These are phyloP conservation scores for Nephotettix cincticeps DNA, from an alignment of 1,140 invertebrate genomes.

Conservation along the genomic window DNA sequence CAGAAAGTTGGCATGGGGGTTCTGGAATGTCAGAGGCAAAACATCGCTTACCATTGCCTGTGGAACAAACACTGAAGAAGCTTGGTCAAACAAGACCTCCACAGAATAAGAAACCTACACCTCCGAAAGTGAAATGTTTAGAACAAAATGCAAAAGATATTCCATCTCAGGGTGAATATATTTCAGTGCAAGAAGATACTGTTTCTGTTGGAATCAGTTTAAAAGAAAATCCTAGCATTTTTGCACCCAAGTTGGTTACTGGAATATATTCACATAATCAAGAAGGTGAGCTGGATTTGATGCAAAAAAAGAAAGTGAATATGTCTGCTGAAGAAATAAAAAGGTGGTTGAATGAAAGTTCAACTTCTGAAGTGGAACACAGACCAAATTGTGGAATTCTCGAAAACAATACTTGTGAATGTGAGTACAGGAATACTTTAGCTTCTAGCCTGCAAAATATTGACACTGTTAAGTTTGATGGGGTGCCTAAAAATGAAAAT, in stretches of 20 bases:
- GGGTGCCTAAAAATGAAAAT: not conserved
- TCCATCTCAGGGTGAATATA: not conserved
- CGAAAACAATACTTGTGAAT: constrained; percentile 37
- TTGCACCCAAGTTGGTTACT: too few species aligned
- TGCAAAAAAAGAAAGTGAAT: constrained; percentile 61
- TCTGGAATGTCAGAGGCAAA: constrained; percentile 30
- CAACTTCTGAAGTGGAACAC: constrained; percentile 35
- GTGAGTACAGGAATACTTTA: constrained; percentile 36
- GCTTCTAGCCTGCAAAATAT: not conserved
- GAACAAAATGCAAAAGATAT: too few species aligned
- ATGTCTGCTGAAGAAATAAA: constrained; percentile 72
- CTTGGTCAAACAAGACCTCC: not conserved
- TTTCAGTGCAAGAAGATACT: too few species aligned
- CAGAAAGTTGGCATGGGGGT: not conserved
- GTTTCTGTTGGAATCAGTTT: too few species aligned
- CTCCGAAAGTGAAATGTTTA: not conserved
- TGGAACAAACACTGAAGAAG: constrained; percentile 39
- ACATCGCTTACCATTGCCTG: constrained; percentile 36
- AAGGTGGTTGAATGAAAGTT: constrained; percentile 66
- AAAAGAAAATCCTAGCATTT: too few species aligned
- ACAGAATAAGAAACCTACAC: constrained; percentile 12
- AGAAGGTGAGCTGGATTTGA: constrained; percentile 24
- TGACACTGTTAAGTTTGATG: not conserved
- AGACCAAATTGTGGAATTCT: constrained; percentile 36
- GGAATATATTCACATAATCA: not conserved